A percentile compares a stretch with the other conserved stretches of the same genome.
These are phyloP conservation scores for Iphiclides podalirius DNA, from an alignment of 2,888 invertebrate genomes.

Conservation along the genomic window DNA sequence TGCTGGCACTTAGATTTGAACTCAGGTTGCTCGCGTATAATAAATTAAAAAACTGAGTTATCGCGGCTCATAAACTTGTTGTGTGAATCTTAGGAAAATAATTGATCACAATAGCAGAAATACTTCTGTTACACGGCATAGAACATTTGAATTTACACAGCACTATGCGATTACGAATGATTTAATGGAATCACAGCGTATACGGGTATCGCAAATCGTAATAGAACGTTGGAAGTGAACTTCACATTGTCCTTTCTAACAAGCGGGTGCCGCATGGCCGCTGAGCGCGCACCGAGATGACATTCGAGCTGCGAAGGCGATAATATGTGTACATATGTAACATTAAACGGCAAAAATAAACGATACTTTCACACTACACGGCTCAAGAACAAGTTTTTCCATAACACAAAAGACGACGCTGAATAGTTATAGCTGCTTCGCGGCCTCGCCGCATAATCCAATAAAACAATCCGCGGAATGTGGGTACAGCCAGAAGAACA, in stretches of 20 bases:
- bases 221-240: constrained; percentile 48
- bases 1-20: no score
- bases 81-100: no score
- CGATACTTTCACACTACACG: constrained; percentile 79
- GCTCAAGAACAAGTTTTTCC: constrained; percentile 81
- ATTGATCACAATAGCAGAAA: no score
- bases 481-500: constrained; percentile 66
- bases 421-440: constrained; percentile 80
- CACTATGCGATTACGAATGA: neutral
- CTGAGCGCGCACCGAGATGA: constrained; percentile 52
- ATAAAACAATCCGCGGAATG: constrained; percentile 79
- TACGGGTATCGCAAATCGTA: neutral
- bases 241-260: constrained; percentile 63
- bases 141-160: no score
- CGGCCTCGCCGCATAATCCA: constrained; percentile 78
- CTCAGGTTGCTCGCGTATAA: no score
- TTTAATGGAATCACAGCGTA: neutral
- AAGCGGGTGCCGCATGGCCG: constrained; percentile 37
- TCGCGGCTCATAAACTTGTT: no score
- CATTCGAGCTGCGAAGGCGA: constrained; percentile 64
- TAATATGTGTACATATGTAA: constrained; percentile 81
- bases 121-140: no score
- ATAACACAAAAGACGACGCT: constrained; percentile 81
- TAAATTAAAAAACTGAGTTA: no score
- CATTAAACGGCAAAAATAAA: constrained; percentile 80